These are phyloP conservation scores for Cynaeus angustus DNA, from an alignment of 2,888 invertebrate species.

Conservation along the genomic window DNA sequence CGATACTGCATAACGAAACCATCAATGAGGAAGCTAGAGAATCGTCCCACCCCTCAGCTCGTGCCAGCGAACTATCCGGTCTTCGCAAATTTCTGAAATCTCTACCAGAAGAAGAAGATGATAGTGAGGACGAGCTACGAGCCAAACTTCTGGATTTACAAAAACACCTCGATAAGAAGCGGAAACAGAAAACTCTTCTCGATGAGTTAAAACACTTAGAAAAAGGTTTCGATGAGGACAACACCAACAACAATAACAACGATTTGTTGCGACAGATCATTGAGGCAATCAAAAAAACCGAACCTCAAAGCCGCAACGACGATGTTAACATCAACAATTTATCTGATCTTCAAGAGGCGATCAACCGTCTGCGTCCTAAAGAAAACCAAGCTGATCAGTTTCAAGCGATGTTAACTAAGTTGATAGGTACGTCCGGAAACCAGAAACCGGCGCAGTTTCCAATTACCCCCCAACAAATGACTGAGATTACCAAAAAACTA, in stretches of 20 bases:
- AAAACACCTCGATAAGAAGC: constrained; percentile 53
- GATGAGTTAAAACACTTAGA: constrained; percentile 38
- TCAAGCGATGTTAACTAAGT: constrained; percentile 53
- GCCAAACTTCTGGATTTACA: constrained; percentile 54
- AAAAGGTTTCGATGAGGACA: constrained; percentile 19
- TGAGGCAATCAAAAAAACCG: constrained; percentile 47
- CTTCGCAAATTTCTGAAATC: constrained; percentile 45
- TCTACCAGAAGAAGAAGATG: constrained; percentile 49
- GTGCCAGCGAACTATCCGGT: constrained; percentile 46
- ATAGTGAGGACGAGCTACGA: constrained; percentile 51
- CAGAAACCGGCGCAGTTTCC: constrained; percentile 26
- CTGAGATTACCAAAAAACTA: constrained; percentile 24
- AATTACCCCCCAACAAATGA: constrained; percentile 26
- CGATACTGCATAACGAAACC: constrained; percentile 8
- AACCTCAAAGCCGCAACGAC: constrained; percentile 53
- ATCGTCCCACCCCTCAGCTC: constrained; percentile 21
- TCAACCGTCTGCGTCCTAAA: constrained; percentile 61
- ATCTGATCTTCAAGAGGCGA: constrained; percentile 61
- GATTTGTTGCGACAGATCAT: constrained; percentile 45
- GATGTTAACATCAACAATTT: constrained; percentile 57
- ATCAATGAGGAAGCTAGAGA: background rate
- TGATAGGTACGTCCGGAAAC: constrained; percentile 42
- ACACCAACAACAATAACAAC: constrained; percentile 30
- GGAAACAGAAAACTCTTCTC: constrained; percentile 51
- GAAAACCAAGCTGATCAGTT: constrained; percentile 51